Evolutionary conservation across 2,113 vertebrate species (phyloP), one percentile per base, ranked within the genome.

Genomic region (Neomonachus schauinslandi): DNA sequence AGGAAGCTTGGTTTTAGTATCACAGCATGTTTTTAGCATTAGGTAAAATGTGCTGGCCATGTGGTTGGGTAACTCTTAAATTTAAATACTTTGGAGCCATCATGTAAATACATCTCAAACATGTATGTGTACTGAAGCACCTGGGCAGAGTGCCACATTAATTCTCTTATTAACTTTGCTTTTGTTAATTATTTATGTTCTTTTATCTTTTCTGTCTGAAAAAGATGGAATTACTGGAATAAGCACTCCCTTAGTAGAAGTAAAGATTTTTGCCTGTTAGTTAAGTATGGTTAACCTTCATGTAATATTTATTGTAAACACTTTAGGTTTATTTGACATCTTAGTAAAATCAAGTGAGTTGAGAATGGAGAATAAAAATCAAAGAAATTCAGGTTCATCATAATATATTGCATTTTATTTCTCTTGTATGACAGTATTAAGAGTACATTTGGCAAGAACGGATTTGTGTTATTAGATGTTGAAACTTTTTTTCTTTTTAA

Each of bases 301-400:
- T 82, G 5, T 63, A 93, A 82, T 91, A 24, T 82, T 98, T 96
- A 93, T 93, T 76, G 24, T 88, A 96, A 88, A 94, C 8, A 74
- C 42, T 65, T 89, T 39, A 84, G 19, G 33, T 95, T 82, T 94
- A 72, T 79, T 69, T 81, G 49, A 57, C 13, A 77, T 80, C 87
- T 93, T 83, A 90, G 9, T 86, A 76, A 91, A 95, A 82, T 84
- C 61, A 94, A 16, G 7, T 89, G 33, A 91, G 2, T 89, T 95
- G 76, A 92, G 72, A 96, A 77, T 94, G 77, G 49, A 71, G 49
- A 92, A 55, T 14, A 94, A 93, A 91, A 92, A 39, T 77, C 31
- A 87, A 95, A 89, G 61, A 82, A 77, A 76, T 57, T 84, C 4
- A 83, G 63, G 19, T 69, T 88, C 26, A 22, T 89, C 31, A 28